Evolutionary conservation across 2,113 vertebrate species (phyloP).

Genomic region (Saimiri boliviensis): DNA sequence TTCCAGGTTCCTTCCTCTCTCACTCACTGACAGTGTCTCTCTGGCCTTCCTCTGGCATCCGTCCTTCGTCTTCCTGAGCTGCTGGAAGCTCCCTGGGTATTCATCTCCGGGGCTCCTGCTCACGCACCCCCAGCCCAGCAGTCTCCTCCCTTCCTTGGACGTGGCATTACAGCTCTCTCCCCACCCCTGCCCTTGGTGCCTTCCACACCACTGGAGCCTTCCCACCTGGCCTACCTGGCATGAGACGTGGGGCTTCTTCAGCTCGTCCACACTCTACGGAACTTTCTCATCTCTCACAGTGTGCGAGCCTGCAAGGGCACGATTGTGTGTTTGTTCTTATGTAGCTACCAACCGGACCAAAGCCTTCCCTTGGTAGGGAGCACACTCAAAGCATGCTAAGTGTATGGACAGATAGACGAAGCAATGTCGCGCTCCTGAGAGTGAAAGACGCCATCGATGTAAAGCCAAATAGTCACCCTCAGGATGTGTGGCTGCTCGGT

Average conservation of each 20-base stretch:
- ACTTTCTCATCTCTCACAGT: not conserved
- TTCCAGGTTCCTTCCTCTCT: too few relatives aligned
- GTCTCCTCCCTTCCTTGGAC: not conserved
- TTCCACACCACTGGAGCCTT: not conserved
- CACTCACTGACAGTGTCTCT: rapidly evolving
- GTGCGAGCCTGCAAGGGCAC: too few relatives aligned
- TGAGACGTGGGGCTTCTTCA: not conserved
- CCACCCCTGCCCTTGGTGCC: rapidly evolving
- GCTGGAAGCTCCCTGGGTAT: rapidly evolving
- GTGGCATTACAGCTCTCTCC: too few relatives aligned
- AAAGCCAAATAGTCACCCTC: not conserved
- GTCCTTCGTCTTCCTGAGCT: rapidly evolving
- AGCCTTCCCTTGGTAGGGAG: not conserved
- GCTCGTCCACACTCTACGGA: not conserved
- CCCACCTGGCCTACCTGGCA: not conserved
- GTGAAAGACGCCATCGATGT: not conserved
- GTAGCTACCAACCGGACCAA: too few relatives aligned
- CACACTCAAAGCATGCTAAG: rapidly evolving
- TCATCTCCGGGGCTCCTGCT: rapidly evolving
- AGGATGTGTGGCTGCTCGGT: rapidly evolving
- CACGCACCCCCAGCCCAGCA: rapidly evolving
- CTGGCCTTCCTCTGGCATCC: not conserved
- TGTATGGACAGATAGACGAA: not conserved
- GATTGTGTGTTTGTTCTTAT: too few relatives aligned
- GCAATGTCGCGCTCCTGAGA: too few relatives aligned